Evolutionary conservation across 1,140 invertebrate genomes (phyloP), one percentile per base, ranked within the genome.

Genomic region (Papilio machaon): DNA sequence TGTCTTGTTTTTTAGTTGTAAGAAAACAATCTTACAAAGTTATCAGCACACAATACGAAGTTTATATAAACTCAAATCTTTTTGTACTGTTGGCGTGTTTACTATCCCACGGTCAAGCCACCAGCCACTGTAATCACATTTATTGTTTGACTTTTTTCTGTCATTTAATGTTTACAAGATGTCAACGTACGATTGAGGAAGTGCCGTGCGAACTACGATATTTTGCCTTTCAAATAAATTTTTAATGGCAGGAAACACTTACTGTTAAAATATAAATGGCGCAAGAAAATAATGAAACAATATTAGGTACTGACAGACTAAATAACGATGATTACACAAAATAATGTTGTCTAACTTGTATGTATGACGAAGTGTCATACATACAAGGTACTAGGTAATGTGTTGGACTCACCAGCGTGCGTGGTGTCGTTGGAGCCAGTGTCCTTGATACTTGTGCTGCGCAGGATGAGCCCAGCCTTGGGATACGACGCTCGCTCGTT

Each of bases 401-500:
- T 54, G 15, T n/a, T 52, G 10, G 17, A 79, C 77, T 83, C 46
- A 92, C 90, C 90, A 13, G 89, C 90, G 78, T 91, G 91, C 19
- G 88, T 74, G 15, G 91, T 90, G 82, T 94, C 91, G 83, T 89
- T 91, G 82, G 92, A 93, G 84, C 91, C 92, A 83, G 87, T 93
- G 84, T 95, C 95, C 86, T 95, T 95, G 91, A 96, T 95, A 87
- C 95, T 95, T 84, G 95, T 92, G 64, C 95, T 96, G 46, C 96
- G 95, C 86, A 96, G 94, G 89, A 97, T 97, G 83, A 97, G 94
- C 15, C 96, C 96, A 46, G 96, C 96, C 90, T 96, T 96, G 1
- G 96, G 96, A 88, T 96, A 96, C 82, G 94, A 85, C 82, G 87
- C 88, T 84, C 94, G 93, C 86, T 95, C 95, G 80, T 85, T 92